These are phyloP conservation scores for Drosophila eohydei DNA, from an alignment of 2,888 invertebrate species.

Conservation along the genomic window DNA sequence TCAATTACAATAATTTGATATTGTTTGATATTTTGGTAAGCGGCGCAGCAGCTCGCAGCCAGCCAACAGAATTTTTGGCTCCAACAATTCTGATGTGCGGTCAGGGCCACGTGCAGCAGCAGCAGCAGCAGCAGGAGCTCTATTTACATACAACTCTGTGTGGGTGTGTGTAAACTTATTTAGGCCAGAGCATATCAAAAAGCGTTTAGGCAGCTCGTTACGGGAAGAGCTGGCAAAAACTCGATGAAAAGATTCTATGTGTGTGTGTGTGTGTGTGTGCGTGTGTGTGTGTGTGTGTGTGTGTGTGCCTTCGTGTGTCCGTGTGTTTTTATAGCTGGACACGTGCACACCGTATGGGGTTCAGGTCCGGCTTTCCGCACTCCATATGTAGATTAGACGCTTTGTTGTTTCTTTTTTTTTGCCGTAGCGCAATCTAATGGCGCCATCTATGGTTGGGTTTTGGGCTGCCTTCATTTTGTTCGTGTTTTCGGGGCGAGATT, in stretches of 20 bases:
- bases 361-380: slow-evolving; percentile 4
- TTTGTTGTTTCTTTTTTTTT: neutral
- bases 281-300: neutral
- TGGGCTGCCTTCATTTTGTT: neutral
- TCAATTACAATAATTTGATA: slow-evolving; percentile 65
- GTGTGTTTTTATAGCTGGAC: slow-evolving; percentile 25
- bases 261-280: neutral
- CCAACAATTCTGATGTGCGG: neutral
- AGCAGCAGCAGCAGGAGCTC: slow-evolving; percentile 4
- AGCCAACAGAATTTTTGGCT: slow-evolving; percentile 1
- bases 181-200: slow-evolving; percentile 57
- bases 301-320: slow-evolving; percentile 1
- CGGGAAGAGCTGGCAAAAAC: slow-evolving; percentile 3
- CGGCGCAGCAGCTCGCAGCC: slow-evolving; percentile 6
- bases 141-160: slow-evolving; percentile 37
- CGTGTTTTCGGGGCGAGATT: neutral
- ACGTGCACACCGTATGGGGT: slow-evolving; percentile 27
- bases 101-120: slow-evolving; percentile 5
- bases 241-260: slow-evolving; percentile 6
- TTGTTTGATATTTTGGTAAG: slow-evolving; percentile 4
- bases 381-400: slow-evolving; percentile 36
- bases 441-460: slow-evolving; percentile 33
- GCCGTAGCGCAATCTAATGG: slow-evolving; percentile 15
- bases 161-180: slow-evolving; percentile 37
- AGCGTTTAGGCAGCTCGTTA: slow-evolving; percentile 41